Evolutionary conservation across 23 tunicate genomes (phyloP).

Genomic region (Halocynthia aurantium): DNA sequence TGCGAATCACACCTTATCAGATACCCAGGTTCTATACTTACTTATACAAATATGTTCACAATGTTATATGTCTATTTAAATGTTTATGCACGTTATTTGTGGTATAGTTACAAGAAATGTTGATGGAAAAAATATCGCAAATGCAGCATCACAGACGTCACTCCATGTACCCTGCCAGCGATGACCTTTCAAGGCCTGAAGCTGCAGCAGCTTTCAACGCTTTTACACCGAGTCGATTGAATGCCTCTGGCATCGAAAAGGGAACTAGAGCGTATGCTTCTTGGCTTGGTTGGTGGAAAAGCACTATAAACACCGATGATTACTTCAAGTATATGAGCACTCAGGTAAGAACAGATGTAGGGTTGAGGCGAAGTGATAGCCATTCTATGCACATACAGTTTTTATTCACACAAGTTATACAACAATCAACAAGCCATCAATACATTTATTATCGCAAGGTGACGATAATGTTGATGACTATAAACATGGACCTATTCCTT

Average conservation of each 20-base stretch:
- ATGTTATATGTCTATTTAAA: too few relatives aligned
- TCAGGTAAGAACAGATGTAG: slow-evolving; percentile 27
- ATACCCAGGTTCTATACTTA: too few relatives aligned
- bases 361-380: neutral
- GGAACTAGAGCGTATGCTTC: slow-evolving; percentile 61
- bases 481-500: too few relatives aligned
- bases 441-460: too few relatives aligned
- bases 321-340: slow-evolving; percentile 85
- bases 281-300: slow-evolving; percentile 95
- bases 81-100: too few relatives aligned
- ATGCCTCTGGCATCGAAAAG: slow-evolving; percentile 23
- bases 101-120: slow-evolving; percentile 15
- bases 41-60: too few relatives aligned
- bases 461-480: too few relatives aligned
- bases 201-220: slow-evolving; percentile 15
- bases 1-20: neutral
- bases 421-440: too few relatives aligned
- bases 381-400: too few relatives aligned
- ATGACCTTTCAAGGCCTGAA: slow-evolving; percentile 13
- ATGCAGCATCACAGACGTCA: neutral
- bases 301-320: slow-evolving; percentile 76
- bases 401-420: too few relatives aligned
- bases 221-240: slow-evolving; percentile 5
- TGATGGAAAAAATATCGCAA: too few relatives aligned
- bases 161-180: slow-evolving; percentile 11